Evolutionary conservation across 2,113 vertebrate species (phyloP).

Genomic region (Chauna torquata): DNA sequence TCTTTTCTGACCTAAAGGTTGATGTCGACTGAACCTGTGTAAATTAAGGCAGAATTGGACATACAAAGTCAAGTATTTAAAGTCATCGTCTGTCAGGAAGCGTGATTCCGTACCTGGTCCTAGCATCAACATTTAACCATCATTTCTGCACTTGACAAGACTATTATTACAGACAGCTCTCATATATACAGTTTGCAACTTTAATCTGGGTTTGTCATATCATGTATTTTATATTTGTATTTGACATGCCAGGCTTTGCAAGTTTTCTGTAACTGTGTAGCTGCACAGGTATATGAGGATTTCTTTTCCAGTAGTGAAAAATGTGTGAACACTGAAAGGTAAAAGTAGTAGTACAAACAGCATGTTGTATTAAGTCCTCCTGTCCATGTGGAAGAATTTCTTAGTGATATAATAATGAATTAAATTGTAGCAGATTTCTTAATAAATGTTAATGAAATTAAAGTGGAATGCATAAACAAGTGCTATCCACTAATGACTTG

Average conservation of each 20-base stretch:
- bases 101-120: background rate
- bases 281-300: background rate
- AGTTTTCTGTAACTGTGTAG: background rate
- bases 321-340: background rate
- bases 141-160: background rate
- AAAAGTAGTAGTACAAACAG: background rate
- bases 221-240: background rate
- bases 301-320: background rate
- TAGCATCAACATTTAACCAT: background rate
- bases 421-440: background rate
- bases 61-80: background rate
- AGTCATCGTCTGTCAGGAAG: background rate
- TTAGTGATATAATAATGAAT: background rate
- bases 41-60: background rate
- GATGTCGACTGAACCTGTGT: background rate
- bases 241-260: background rate
- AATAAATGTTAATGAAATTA: background rate
- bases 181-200: background rate
- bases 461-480: background rate
- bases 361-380: background rate
- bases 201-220: slow-evolving; percentile 4
- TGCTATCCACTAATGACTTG: background rate
- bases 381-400: background rate
- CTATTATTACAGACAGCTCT: background rate
- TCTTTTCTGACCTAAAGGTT: background rate